Evolutionary conservation across 1,140 invertebrate genomes (phyloP).

Genomic region (Aphaenogaster rudis): DNA sequence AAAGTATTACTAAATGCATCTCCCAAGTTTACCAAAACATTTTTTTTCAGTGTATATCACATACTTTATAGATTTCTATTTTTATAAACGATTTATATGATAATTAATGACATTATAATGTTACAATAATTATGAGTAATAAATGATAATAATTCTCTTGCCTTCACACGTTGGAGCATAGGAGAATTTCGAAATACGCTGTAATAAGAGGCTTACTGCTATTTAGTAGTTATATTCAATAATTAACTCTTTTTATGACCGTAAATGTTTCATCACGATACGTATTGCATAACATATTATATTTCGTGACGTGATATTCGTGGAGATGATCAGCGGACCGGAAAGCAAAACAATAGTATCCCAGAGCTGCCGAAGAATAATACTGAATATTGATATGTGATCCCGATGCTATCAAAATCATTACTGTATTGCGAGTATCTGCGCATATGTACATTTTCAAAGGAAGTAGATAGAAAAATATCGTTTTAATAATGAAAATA

Average conservation of each 20-base stretch:
- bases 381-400: background rate
- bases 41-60: too few relatives aligned
- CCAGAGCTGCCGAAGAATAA: background rate
- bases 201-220: background rate
- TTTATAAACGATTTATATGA: background rate
- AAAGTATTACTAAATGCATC: too few relatives aligned
- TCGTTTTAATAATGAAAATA: background rate
- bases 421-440: background rate
- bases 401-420: background rate
- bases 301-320: slow-evolving; percentile 2
- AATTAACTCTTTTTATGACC: slow-evolving; percentile 1
- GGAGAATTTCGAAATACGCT: background rate
- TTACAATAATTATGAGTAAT: background rate
- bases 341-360: background rate
- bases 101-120: too few relatives aligned
- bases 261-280: background rate
- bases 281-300: background rate
- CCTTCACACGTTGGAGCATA: background rate
- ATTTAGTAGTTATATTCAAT: background rate
- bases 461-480: background rate
- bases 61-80: background rate
- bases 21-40: too few relatives aligned
- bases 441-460: background rate
- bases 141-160: background rate
- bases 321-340: background rate